Conservation (phyloP, 2,113 vertebrate genomes). For the Strix aluco region DNA sequence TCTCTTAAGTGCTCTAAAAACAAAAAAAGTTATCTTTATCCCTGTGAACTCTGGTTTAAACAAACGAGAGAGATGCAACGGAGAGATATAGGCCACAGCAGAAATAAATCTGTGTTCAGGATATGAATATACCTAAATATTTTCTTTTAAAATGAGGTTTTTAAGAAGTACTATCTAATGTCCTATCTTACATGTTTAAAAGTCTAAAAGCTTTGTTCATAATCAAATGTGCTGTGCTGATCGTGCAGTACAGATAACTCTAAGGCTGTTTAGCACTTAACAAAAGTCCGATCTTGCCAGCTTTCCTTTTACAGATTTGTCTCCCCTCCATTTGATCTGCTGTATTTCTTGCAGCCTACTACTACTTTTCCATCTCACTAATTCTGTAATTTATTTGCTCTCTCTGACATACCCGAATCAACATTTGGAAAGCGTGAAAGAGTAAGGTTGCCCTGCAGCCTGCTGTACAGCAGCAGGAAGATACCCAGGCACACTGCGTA, state of each 20-base stretch:
- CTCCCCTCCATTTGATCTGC: background rate
- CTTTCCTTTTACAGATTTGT: background rate
- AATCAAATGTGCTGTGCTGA: background rate
- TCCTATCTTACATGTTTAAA: background rate
- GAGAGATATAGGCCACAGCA: background rate
- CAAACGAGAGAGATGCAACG: background rate
- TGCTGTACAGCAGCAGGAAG: background rate
- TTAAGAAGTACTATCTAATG: background rate
- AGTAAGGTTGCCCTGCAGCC: background rate
- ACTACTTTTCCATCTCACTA: background rate
- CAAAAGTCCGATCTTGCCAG: background rate
- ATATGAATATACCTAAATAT: background rate
- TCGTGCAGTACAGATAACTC: background rate
- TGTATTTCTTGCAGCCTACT: background rate
- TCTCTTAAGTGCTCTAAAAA: background rate
- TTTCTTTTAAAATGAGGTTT: background rate
- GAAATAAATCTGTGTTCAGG: background rate
- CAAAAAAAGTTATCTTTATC: background rate
- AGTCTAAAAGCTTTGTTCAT: background rate
- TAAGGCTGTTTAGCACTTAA: background rate
- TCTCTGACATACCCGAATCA: background rate
- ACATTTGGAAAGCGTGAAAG: background rate
- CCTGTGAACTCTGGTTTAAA: background rate
- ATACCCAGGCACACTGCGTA: rapidly evolving
- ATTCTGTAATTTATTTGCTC: background rate